Evolutionary conservation across 2,888 invertebrate species (phyloP), one percentile per base, ranked within the genome.

Genomic region (Trichogramma dendrolimi): DNA sequence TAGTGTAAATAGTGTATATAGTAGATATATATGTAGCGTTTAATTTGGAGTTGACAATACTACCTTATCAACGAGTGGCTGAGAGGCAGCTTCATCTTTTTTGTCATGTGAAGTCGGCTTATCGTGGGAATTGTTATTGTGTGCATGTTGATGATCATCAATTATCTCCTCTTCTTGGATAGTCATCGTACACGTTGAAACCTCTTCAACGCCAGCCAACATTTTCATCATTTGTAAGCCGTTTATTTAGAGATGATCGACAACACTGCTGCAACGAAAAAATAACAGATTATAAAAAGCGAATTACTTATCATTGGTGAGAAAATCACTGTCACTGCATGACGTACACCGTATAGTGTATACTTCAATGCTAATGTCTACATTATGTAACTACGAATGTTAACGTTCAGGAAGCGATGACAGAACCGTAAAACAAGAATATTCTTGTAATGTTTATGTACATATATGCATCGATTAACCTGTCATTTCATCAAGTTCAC

Each of bases 211-310:
- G 55, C 76, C 77, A 51, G 78, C 77, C 69, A 79, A 65, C 76
- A 79, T 69, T 77, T 78, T 79, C 78, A 78, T 79, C 75, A 78
- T 79, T 69, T 72, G 71, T 61, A 55, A 62, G 63, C 62, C 56
- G 58, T 58, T n/a, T 42, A 10, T 63, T 46, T 27, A 27, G 27
- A 27, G 27, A 27, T 1, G n/a, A 48, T 11, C 55, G 58, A 54
- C 48, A 55, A 11, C 48, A 11, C 11, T 14, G 48, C 48, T 48
- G 48, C 48, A 48, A 47, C 47, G 11, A 11, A 14, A 11, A 7
- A 27, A 11, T 6, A 48, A 48, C 1, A 14, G 5, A 11, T 48
- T 48, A 0, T 48, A 6, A 11, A 11, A 6, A 5, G 48, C 6
- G 11, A 48, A 6, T 14, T 11, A 11, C n/a, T 27, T 2, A 27